A percentile compares a stretch with the other conserved stretches of the same genome.
Conservation (phyloP, 2,113 vertebrate genomes). For the Dipodomys ordii region DNA sequence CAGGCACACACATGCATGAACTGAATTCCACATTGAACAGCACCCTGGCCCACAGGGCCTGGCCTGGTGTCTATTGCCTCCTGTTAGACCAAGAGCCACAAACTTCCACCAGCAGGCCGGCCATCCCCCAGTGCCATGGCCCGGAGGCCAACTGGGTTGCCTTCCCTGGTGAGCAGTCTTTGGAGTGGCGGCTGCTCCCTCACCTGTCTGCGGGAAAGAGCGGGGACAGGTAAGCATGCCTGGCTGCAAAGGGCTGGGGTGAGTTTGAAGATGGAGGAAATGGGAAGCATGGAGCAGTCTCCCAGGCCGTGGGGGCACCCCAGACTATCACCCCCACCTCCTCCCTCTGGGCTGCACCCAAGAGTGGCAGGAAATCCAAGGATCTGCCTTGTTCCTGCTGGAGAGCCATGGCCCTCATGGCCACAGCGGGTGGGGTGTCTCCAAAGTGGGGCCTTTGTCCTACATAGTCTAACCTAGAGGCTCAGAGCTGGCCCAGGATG, state of each 20-base stretch:
- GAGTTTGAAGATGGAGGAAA: neutral
- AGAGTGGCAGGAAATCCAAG: no score
- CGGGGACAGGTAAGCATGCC: neutral
- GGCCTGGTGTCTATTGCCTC: no score
- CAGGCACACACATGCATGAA: neutral
- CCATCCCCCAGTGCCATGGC: no score
- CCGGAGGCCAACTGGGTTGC: no score
- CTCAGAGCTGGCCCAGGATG: neutral
- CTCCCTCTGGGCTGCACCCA: no score
- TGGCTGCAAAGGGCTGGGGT: neutral
- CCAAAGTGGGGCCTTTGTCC: neutral
- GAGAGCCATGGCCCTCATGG: neutral
- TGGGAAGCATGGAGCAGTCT: neutral
- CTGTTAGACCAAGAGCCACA: neutral
- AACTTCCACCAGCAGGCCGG: no score
- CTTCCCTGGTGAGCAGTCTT: neutral
- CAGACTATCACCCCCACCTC: no score
- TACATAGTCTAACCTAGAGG: neutral
- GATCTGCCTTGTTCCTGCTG: no score
- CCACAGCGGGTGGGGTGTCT: no score
- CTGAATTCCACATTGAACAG: neutral
- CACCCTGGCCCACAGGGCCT: neutral
- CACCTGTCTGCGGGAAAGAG: rapidly evolving
- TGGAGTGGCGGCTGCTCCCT: neutral
- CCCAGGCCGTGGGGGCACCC: no score